Conservation (phyloP, 1,140 invertebrate species). For the Drosophila mojavensis region DNA sequence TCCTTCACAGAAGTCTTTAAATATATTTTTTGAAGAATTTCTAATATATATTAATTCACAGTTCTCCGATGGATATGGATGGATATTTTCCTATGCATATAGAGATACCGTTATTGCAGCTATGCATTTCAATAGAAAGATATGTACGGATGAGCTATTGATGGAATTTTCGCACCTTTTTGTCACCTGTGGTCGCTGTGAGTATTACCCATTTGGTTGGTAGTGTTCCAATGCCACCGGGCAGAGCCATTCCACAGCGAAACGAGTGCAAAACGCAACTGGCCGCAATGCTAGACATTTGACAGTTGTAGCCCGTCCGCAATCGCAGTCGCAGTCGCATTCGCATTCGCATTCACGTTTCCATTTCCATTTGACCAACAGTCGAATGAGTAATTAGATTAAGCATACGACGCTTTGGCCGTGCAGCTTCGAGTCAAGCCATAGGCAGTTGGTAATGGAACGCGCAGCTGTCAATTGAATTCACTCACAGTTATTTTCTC, state of each 20-base stretch:
- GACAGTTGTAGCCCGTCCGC: constrained; percentile 23
- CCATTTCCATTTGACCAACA: neutral
- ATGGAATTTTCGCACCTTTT: neutral
- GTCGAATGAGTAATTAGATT: constrained; percentile 43
- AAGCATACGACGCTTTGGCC: constrained; percentile 33
- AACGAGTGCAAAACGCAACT: constrained; percentile 8
- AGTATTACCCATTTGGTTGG: constrained; percentile 2
- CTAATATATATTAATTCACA: no score
- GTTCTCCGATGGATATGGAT: no score
- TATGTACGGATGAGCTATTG: no score
- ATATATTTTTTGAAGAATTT: neutral
- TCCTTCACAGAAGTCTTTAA: no score
- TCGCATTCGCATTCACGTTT: constrained; percentile 7
- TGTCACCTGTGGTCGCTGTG: neutral
- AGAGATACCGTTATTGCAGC: neutral
- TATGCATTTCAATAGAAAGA: neutral
- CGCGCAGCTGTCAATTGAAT: constrained; percentile 30
- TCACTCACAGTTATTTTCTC: neutral
- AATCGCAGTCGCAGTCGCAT: constrained; percentile 5
- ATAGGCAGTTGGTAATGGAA: constrained; percentile 28
- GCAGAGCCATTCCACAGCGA: constrained; percentile 1
- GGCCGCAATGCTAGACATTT: constrained; percentile 21
- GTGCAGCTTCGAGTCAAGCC: neutral
- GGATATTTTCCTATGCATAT: neutral
- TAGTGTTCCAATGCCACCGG: neutral